These are phyloP conservation scores for Danio tinwini DNA, from an alignment of 2,797 vertebrate species.

Conservation along the genomic window DNA sequence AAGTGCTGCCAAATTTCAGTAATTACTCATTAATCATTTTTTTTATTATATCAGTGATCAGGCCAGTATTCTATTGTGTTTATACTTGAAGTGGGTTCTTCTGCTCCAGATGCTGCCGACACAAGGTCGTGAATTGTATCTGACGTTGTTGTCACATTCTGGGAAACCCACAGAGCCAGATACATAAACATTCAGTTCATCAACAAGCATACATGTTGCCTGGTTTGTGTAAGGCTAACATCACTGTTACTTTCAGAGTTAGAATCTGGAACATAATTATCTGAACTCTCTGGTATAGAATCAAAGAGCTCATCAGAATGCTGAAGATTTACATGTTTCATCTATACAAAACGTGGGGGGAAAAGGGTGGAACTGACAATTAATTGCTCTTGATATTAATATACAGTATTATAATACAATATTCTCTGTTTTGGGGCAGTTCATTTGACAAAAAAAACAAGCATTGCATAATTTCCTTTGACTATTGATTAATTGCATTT, in stretches of 20 bases:
- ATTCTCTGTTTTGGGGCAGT: too few species aligned
- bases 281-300: constrained; percentile 40
- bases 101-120: not conserved
- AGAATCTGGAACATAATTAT: constrained; percentile 47
- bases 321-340: constrained; percentile 43
- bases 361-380: too few species aligned
- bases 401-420: not conserved
- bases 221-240: not conserved
- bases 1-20: constrained; percentile 10
- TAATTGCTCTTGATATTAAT: not conserved
- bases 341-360: constrained; percentile 54
- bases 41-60: constrained; percentile 7
- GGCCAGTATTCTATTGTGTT: constrained; percentile 1
- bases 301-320: constrained; percentile 51
- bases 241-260: not conserved
- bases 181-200: not conserved
- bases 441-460: too few species aligned
- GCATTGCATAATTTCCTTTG: not conserved
- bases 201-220: not conserved
- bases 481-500: not conserved
- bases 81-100: constrained; percentile 6
- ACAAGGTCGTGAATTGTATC: not conserved
- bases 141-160: not conserved
- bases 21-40: constrained; percentile 9
- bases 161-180: not conserved